Conservation (phyloP, 2,888 invertebrate genomes). For the Tinea pellionella region DNA sequence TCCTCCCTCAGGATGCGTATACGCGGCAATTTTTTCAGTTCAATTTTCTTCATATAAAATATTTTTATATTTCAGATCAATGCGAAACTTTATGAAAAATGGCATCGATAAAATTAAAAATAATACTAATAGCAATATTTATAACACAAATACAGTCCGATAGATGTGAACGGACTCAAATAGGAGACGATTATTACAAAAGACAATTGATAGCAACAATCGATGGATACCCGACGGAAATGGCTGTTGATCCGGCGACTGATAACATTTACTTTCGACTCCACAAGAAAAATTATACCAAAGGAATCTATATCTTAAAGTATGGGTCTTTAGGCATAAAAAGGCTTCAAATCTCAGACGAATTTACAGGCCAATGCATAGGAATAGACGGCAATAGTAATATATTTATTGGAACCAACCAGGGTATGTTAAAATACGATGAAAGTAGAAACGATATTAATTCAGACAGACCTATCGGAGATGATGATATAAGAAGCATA, state of each 20-base stretch:
- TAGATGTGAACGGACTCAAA: conserved; percentile 51
- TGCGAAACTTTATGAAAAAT: too few relatives aligned
- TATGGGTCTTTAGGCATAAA: conserved; percentile 47
- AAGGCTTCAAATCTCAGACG: conserved; percentile 46
- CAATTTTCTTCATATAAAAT: too few relatives aligned
- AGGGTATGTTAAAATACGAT: conserved; percentile 50
- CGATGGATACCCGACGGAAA: conserved; percentile 52
- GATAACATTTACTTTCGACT: conserved; percentile 56
- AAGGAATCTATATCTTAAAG: conserved; percentile 49
- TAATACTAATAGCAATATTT: not conserved
- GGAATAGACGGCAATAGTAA: conserved; percentile 39
- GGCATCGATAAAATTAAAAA: not conserved
- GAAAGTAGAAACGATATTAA: conserved; percentile 44
- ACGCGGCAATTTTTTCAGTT: too few relatives aligned
- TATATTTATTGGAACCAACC: conserved; percentile 56
- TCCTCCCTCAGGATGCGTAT: too few relatives aligned
- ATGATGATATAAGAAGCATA: conserved; percentile 51
- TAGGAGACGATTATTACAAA: conserved; percentile 50
- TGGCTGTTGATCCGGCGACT: conserved; percentile 46
- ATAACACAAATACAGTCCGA: conserved; percentile 21
- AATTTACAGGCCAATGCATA: conserved; percentile 49
- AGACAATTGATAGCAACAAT: conserved; percentile 50
- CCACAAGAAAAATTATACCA: conserved; percentile 55
- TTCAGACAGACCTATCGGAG: conserved; percentile 52
- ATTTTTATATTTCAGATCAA: too few relatives aligned